Conservation (phyloP, 2,797 vertebrate genomes). For the Rousettus madagascariensis region DNA sequence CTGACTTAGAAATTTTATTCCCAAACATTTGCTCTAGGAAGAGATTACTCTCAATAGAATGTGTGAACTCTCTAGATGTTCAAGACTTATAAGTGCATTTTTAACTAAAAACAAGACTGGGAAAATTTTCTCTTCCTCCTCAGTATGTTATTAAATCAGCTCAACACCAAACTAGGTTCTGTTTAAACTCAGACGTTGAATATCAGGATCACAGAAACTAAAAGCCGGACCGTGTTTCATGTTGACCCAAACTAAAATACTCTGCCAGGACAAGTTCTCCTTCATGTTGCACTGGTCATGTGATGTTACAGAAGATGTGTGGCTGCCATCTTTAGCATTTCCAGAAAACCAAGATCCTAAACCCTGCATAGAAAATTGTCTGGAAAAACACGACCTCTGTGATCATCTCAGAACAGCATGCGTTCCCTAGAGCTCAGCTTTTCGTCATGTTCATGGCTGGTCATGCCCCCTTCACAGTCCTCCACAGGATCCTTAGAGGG, state of each 20-base stretch:
- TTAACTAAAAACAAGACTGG: background rate
- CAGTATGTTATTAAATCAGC: background rate
- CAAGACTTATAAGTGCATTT: background rate
- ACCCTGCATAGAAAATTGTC: background rate
- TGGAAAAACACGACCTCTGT: background rate
- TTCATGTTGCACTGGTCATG: accelerated
- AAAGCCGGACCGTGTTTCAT: background rate
- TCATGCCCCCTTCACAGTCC: accelerated
- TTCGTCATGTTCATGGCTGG: background rate
- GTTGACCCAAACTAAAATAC: accelerated
- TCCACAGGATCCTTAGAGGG: background rate
- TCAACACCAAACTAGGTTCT: background rate
- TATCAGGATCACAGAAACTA: background rate
- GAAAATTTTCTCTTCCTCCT: background rate
- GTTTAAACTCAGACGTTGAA: background rate
- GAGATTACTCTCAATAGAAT: background rate
- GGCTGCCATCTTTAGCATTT: background rate
- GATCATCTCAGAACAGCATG: accelerated
- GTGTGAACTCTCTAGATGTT: background rate
- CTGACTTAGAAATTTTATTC: background rate
- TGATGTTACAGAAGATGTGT: accelerated
- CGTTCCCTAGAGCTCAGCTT: no score
- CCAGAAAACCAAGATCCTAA: background rate
- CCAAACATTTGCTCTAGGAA: background rate
- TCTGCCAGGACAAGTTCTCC: background rate